Conservation (phyloP, 2,797 vertebrate species). For the Sparidentex hasta region DNA sequence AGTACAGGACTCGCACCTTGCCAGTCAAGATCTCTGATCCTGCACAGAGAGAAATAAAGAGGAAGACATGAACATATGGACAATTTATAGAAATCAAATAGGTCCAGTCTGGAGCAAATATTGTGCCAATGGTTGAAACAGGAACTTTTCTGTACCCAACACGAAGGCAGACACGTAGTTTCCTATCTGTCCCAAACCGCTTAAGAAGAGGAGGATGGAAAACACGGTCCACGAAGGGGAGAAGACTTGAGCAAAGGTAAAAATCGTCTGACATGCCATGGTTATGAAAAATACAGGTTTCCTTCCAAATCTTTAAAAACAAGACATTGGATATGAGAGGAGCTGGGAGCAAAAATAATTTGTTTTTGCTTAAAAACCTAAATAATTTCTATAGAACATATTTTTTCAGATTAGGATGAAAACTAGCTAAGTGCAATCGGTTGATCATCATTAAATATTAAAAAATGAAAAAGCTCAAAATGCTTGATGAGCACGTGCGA, state of each 20-base stretch:
- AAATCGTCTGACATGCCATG: constrained; percentile 89
- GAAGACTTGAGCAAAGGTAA: constrained; percentile 89
- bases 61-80: neutral
- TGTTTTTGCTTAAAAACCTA: no score
- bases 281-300: constrained; percentile 91
- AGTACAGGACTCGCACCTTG: constrained; percentile 79
- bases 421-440: no score
- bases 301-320: constrained; percentile 86
- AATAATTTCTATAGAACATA: no score
- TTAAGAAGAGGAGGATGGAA: constrained; percentile 86
- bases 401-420: no score
- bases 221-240: constrained; percentile 90
- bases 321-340: neutral
- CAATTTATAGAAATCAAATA: no score
- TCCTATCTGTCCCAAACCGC: constrained; percentile 91
- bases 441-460: no score
- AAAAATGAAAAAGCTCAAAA: no score
- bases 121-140: neutral
- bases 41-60: constrained; percentile 47
- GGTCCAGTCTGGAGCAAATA: no score
- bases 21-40: constrained; percentile 89
- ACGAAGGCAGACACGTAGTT: constrained; percentile 93
- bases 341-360: no score
- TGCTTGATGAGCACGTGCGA: no score
- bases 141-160: constrained; percentile 80